These are phyloP conservation scores for Pachyseris speciosa DNA, from an alignment of 64 coral and sea anemone genomes.

Conservation along the genomic window DNA sequence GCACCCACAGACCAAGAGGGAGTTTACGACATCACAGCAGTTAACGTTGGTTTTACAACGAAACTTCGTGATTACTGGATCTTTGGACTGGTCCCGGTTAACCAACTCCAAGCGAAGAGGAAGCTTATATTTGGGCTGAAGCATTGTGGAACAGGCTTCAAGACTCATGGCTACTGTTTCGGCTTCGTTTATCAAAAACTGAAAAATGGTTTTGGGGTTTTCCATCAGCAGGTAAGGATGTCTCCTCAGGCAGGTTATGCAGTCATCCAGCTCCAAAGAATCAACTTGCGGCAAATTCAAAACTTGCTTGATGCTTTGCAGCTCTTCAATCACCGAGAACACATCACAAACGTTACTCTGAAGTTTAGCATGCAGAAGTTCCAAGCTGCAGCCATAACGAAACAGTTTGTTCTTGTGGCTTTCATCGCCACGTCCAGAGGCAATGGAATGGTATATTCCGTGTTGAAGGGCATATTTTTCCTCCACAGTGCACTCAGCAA, in stretches of 20 bases:
- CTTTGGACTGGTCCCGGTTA: slow-evolving; percentile 56
- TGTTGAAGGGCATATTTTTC: slow-evolving; percentile 66
- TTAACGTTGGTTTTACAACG: slow-evolving; percentile 57
- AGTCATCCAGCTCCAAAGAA: slow-evolving; percentile 25
- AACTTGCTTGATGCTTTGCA: slow-evolving; percentile 2
- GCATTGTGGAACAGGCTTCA: slow-evolving; percentile 14
- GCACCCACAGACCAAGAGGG: slow-evolving; percentile 55
- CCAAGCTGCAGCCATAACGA: slow-evolving; percentile 44
- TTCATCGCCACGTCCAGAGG: background rate
- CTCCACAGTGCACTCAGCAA: slow-evolving; percentile 17
- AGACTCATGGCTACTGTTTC: slow-evolving; percentile 28
- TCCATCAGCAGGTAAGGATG: slow-evolving; percentile 48
- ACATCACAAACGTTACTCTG: slow-evolving; percentile 44
- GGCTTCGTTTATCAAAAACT: slow-evolving; percentile 48
- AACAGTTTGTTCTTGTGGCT: slow-evolving; percentile 23
- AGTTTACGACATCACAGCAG: slow-evolving; percentile 68
- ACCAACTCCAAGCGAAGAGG: slow-evolving; percentile 52
- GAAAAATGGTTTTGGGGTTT: slow-evolving; percentile 48
- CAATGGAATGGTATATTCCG: slow-evolving; percentile 55
- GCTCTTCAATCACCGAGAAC: slow-evolving; percentile 70
- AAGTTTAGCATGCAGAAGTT: slow-evolving; percentile 60
- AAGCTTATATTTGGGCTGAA: slow-evolving; percentile 19
- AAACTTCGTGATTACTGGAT: slow-evolving; percentile 56
- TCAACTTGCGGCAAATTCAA: background rate
- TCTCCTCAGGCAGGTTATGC: slow-evolving; percentile 40